These are phyloP conservation scores for Latheticus oryzae DNA, from an alignment of 2,888 invertebrate species.

Conservation along the genomic window DNA sequence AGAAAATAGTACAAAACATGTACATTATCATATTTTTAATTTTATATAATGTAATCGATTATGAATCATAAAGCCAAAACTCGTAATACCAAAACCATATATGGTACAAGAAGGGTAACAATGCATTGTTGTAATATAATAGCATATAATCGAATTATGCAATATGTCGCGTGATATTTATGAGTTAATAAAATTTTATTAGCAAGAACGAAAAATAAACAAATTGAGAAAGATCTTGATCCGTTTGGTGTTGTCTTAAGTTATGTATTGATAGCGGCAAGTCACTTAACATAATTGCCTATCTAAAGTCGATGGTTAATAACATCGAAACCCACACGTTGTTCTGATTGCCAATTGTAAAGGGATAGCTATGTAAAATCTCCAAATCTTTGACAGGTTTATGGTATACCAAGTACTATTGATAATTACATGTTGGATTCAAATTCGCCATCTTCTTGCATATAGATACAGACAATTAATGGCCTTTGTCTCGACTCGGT, in stretches of 20 bases:
- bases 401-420: not conserved
- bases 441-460: conserved; percentile 16
- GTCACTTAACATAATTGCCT: conserved; percentile 17
- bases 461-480: conserved; percentile 25
- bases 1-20: conserved; percentile 8
- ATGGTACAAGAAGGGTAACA: conserved; percentile 20
- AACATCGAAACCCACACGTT: conserved; percentile 11
- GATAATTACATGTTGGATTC: conserved; percentile 7
- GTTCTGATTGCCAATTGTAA: conserved; percentile 11
- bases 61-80: conserved; percentile 28
- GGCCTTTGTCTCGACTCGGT: conserved; percentile 23
- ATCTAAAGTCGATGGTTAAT: conserved; percentile 13
- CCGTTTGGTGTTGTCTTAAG: conserved; percentile 2
- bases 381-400: conserved; percentile 11
- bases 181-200: conserved; percentile 31
- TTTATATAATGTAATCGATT: conserved; percentile 20
- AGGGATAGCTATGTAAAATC: conserved; percentile 8
- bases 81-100: conserved; percentile 22
- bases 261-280: conserved; percentile 11
- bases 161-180: conserved; percentile 24
- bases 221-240: conserved; percentile 5
- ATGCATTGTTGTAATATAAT: conserved; percentile 16
- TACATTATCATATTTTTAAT: not conserved
- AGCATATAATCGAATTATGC: conserved; percentile 35
- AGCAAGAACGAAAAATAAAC: conserved; percentile 8